Evolutionary conservation across 2,797 vertebrate species (phyloP), one percentile per base, ranked within the genome.

Genomic region (Erethizon dorsatum): DNA sequence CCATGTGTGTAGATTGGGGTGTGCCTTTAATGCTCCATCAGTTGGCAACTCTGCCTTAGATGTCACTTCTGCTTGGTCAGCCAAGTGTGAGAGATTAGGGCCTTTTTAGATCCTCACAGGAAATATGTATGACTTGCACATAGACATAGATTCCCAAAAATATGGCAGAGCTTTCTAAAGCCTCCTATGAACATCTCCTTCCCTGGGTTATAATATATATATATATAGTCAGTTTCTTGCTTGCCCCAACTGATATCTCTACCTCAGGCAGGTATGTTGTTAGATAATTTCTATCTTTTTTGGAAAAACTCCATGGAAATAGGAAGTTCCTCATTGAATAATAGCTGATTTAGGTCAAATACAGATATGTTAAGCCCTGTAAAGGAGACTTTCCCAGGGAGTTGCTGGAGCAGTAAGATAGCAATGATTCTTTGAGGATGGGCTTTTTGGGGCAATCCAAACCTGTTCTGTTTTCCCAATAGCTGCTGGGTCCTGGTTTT

Each of bases 261-360:
- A 52, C 14, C 31, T 94, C 10, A 87, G 65, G 54, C 15, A 37
- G 26, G 59, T 90, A 33, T 47, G 33, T 57, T 94, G 11, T 63
- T 83, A 61, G 87, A 82, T 56, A 63, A 45, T 95, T 92, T 52
- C 41, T 41, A 37, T 61, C 71, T 96, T 18, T 90, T 97, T 80
- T 82, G 73, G 57, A 54, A 65, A 92, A 59, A 54, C 9, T 26
- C 77, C 24, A 6, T 61, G 14, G 14, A 33, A 50, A 52, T 75
- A 84, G 65, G 63, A 41, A 31, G 92, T 92, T 90, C 18, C 52
- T 93, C 17, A 31, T 45, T 87, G 73, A 95, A 1, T 83, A 71
- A 75, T 63, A 73, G 18, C 52, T 77, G 80, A 79, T 12, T 86
- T 87, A 84, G 41, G 33, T 87, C 82, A 31, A 45, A 37, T 86